These are phyloP conservation scores for Dryococelus australis DNA, from an alignment of 2,888 invertebrate genomes.

Conservation along the genomic window DNA sequence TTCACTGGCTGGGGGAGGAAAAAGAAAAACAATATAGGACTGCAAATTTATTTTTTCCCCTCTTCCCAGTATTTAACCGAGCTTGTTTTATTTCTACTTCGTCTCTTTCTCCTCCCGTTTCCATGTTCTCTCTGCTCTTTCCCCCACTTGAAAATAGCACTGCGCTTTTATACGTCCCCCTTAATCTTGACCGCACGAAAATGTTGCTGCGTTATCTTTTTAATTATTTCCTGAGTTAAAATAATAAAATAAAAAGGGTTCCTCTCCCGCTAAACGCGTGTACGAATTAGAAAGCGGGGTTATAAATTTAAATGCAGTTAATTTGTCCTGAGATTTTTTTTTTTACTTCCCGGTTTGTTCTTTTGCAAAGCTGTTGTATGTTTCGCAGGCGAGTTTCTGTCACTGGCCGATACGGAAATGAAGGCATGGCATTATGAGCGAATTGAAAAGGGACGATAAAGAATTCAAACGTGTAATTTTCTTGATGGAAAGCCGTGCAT, in stretches of 20 bases:
- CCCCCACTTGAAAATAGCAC: background rate
- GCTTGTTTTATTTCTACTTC: background rate
- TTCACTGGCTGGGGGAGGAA: background rate
- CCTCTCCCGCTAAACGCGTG: conserved; percentile 8
- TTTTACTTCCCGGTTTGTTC: background rate
- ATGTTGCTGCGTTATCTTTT: background rate
- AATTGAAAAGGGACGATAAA: background rate
- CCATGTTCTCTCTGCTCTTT: background rate
- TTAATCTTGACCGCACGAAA: conserved; percentile 4
- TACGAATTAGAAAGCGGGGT: conserved; percentile 7
- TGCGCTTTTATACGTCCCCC: background rate
- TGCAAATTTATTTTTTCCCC: background rate
- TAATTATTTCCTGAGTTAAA: background rate
- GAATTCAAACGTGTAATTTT: background rate
- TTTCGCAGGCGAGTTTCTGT: background rate
- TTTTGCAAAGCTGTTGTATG: background rate
- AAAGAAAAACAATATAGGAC: background rate
- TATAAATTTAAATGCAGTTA: conserved; percentile 3
- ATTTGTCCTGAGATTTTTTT: conserved; percentile 6
- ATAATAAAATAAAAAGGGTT: background rate
- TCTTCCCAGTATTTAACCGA: background rate
- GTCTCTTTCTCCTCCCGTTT: too few species aligned
- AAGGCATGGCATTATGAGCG: background rate
- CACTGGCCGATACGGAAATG: background rate
- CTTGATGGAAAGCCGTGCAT: background rate